Conservation (phyloP, 2,797 vertebrate species). For the Crypturellus tataupa region DNA sequence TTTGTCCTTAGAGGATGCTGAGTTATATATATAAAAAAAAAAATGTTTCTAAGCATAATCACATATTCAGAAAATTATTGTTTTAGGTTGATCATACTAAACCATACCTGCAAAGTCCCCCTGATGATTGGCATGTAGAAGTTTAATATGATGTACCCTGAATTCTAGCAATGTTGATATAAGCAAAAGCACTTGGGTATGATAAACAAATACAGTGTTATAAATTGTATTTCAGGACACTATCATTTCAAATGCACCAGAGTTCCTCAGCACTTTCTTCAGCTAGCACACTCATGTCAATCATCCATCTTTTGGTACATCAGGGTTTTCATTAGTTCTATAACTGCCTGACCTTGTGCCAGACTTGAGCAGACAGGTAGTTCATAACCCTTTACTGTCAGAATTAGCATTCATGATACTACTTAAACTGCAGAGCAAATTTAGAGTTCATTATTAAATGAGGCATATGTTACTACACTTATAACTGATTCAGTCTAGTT, state of each 20-base stretch:
- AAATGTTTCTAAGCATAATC: not conserved
- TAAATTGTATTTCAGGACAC: constrained; percentile 69
- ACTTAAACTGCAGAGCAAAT: constrained; percentile 78
- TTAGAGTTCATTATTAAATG: constrained; percentile 84
- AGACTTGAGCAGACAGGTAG: constrained; percentile 73
- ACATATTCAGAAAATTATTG: not conserved
- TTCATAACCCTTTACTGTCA: constrained; percentile 81
- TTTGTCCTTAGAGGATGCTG: constrained; percentile 38
- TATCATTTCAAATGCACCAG: constrained; percentile 70
- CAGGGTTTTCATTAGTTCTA: constrained; percentile 74
- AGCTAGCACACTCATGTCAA: constrained; percentile 53
- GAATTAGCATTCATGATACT: constrained; percentile 82
- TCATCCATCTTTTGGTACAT: constrained; percentile 76
- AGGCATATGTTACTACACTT: constrained; percentile 84
- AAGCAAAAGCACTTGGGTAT: constrained; percentile 17
- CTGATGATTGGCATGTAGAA: not conserved
- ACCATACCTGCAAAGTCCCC: not conserved
- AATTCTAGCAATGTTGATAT: constrained; percentile 28
- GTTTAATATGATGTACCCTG: constrained; percentile 22
- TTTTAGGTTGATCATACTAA: not conserved
- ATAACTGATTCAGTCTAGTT: constrained; percentile 80
- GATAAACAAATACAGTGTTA: constrained; percentile 63
- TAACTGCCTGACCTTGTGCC: constrained; percentile 78
- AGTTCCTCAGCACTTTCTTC: constrained; percentile 45
- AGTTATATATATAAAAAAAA: not conserved